Percentiles rank a stretch among this genome's conserved stretches.
Conservation (phyloP, 2,888 invertebrate genomes). For the Tiliacea aurago region DNA sequence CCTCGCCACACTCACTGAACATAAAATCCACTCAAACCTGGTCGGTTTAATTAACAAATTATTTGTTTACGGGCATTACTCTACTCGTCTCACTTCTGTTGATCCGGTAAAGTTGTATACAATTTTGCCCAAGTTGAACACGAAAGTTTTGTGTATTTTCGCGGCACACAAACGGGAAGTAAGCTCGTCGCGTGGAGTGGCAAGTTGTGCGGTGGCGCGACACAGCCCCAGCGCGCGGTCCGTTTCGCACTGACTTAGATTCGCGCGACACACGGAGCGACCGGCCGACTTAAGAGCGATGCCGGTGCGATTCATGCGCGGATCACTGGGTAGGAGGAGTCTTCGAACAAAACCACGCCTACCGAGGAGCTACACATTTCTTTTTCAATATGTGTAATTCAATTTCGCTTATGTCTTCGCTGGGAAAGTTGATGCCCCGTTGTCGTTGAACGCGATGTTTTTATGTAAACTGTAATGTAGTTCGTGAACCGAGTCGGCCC, state of each 20-base stretch:
- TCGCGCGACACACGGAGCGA: constrained; percentile 72
- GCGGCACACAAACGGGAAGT: constrained; percentile 72
- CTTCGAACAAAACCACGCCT: constrained; percentile 87
- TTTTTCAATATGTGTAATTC: constrained; percentile 91
- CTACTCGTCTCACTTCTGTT: constrained; percentile 73
- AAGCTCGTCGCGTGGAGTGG: constrained; percentile 71
- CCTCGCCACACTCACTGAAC: constrained; percentile 81
- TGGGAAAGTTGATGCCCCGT: constrained; percentile 90
- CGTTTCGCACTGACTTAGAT: constrained; percentile 78
- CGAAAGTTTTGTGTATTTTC: constrained; percentile 73
- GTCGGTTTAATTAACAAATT: constrained; percentile 73
- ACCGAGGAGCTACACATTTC: constrained; percentile 90
- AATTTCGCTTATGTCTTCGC: constrained; percentile 91
- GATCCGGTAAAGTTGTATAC: constrained; percentile 74
- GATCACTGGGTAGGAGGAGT: constrained; percentile 87
- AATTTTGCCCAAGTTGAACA: constrained; percentile 77
- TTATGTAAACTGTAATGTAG: constrained; percentile 91
- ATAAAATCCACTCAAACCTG: constrained; percentile 77
- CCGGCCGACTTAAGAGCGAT: constrained; percentile 79
- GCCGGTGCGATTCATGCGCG: constrained; percentile 86
- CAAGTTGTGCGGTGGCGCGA: constrained; percentile 78
- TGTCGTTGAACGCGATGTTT: constrained; percentile 91
- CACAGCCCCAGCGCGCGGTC: constrained; percentile 77
- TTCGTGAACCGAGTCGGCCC: constrained; percentile 88
- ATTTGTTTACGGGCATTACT: constrained; percentile 72